A percentile compares a stretch with the other conserved stretches of the same genome.
Conservation (phyloP, 1,140 invertebrate species). For the Drosophila varians region DNA sequence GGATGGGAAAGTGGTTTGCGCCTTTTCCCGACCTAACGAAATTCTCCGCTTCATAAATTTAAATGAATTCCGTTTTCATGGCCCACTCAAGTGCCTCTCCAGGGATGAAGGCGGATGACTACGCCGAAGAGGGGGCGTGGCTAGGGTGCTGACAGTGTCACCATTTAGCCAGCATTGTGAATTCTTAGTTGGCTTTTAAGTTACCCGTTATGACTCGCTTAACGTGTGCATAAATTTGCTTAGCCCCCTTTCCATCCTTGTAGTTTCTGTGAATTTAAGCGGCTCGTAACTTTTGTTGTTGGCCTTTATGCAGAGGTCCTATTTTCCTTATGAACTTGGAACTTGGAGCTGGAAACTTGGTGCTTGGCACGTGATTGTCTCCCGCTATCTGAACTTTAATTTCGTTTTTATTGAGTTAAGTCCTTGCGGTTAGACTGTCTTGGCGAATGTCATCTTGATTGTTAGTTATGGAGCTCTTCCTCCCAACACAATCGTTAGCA, state of each 20-base stretch:
- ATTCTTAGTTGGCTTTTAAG: slow-evolving; percentile 50
- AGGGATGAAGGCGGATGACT: not conserved
- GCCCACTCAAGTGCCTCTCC: slow-evolving; percentile 27
- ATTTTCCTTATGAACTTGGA: not conserved
- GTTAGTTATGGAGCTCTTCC: slow-evolving; percentile 8
- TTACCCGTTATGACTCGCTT: slow-evolving; percentile 44
- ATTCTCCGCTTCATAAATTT: slow-evolving; percentile 65
- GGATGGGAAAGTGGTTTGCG: too few relatives aligned
- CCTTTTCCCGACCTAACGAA: slow-evolving; percentile 45
- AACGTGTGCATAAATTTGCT: slow-evolving; percentile 50
- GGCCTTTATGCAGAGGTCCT: not conserved
- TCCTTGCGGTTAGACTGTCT: slow-evolving; percentile 12
- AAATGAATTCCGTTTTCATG: slow-evolving; percentile 79
- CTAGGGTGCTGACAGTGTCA: slow-evolving; percentile 34
- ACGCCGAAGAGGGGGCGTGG: not conserved
- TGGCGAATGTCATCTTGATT: slow-evolving; percentile 33
- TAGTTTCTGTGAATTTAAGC: slow-evolving; percentile 34
- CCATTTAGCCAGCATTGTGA: slow-evolving; percentile 21
- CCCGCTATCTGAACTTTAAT: slow-evolving; percentile 16
- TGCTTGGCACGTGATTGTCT: slow-evolving; percentile 49
- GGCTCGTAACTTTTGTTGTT: slow-evolving; percentile 39
- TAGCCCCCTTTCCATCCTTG: not conserved
- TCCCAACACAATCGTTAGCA: slow-evolving; percentile 1
- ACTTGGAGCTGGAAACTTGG: slow-evolving; percentile 27
- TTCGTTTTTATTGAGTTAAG: slow-evolving; percentile 22